These are phyloP conservation scores for Glandiceps talaboti DNA, from an alignment of 53 echinoderm and acorn worm species.

Conservation along the genomic window DNA sequence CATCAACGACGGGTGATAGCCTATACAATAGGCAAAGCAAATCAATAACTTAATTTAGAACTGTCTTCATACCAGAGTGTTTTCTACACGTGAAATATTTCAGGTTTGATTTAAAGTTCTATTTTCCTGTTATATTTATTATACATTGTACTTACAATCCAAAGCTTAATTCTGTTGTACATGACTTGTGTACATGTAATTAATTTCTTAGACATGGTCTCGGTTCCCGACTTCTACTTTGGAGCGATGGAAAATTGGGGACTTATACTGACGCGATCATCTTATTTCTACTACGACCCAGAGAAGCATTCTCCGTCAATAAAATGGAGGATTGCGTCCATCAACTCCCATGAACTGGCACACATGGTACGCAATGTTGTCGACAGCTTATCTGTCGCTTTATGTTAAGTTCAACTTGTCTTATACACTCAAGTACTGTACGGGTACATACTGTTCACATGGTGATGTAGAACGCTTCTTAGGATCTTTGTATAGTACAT, in stretches of 20 bases:
- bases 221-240: conserved; percentile 72
- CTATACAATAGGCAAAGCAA: no score
- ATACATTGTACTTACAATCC: background rate
- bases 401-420: no score
- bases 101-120: no score
- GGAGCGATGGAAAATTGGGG: conserved; percentile 99
- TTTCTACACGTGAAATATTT: no score
- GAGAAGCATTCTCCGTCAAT: conserved; percentile 67
- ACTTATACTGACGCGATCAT: conserved; percentile 68
- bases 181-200: background rate
- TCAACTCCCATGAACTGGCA: conserved; percentile 82
- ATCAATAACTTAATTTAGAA: no score
- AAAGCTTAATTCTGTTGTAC: background rate
- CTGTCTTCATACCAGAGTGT: no score
- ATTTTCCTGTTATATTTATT: no score
- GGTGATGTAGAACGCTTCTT: no score
- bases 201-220: conserved; percentile 57
- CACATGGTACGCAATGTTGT: conserved; percentile 52
- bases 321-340: conserved; percentile 69
- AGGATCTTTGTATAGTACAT: no score
- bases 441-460: no score
- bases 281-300: conserved; percentile 60
- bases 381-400: no score
- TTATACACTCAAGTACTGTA: background rate
- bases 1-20: no score